Evolutionary conservation across 2,797 vertebrate species (phyloP).

Genomic region (Sarcoramphus papa): DNA sequence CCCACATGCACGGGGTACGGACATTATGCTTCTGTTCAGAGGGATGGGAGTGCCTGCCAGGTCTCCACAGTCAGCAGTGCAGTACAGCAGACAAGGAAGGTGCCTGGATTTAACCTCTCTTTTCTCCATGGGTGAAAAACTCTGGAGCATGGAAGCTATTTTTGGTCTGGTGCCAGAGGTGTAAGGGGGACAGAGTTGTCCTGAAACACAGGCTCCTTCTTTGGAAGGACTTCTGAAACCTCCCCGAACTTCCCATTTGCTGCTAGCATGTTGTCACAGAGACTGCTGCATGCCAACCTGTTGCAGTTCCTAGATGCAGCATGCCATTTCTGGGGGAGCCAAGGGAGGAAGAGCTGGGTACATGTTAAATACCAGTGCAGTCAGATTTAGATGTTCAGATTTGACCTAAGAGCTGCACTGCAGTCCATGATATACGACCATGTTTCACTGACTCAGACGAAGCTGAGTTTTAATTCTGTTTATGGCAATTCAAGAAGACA

Average conservation of each 20-base stretch:
- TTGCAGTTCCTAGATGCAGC: neutral
- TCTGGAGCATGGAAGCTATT: neutral
- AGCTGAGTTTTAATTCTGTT: neutral
- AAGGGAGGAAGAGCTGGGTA: neutral
- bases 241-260: neutral
- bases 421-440: neutral
- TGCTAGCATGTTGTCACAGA: neutral
- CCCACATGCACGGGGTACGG: rapidly evolving
- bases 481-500: neutral
- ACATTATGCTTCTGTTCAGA: neutral
- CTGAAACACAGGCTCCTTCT: neutral
- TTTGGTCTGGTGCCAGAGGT: neutral
- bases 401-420: neutral
- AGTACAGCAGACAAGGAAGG: neutral
- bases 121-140: neutral
- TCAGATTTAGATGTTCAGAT: neutral
- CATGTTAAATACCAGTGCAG: neutral
- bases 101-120: neutral
- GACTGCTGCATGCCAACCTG: neutral
- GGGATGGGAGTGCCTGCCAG: neutral
- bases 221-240: neutral
- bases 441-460: neutral
- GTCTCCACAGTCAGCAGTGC: neutral
- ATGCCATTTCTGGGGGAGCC: neutral
- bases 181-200: neutral